Evolutionary conservation across 1,140 invertebrate species (phyloP).

Genomic region (Lordiphosa stackelbergi): DNA sequence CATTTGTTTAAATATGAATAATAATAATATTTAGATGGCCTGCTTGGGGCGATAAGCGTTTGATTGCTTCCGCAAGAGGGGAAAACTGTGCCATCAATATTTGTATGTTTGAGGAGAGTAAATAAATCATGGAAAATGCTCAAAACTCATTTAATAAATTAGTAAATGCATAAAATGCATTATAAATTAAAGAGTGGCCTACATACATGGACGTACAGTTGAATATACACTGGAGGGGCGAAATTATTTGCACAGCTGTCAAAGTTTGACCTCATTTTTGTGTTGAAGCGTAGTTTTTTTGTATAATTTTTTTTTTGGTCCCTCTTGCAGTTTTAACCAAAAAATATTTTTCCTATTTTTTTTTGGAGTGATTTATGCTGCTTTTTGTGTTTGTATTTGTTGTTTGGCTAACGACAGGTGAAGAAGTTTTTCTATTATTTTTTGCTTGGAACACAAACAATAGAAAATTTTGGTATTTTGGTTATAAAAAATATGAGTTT

Average conservation of each 20-base stretch:
- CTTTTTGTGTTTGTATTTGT: constrained; percentile 18
- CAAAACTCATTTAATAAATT: constrained; percentile 71
- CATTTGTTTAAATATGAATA: constrained; percentile 23
- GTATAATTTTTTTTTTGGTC: constrained; percentile 6
- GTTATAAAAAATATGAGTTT: constrained; percentile 21
- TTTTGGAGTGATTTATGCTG: constrained; percentile 68
- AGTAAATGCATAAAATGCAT: constrained; percentile 71
- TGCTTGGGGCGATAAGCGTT: constrained; percentile 37
- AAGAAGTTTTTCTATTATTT: constrained; percentile 18
- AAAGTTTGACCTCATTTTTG: constrained; percentile 67
- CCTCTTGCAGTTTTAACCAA: constrained; percentile 13
- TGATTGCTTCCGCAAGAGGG: constrained; percentile 42
- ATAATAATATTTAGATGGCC: constrained; percentile 45
- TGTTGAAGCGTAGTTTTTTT: constrained; percentile 27
- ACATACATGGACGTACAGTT: constrained; percentile 20
- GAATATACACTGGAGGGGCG: constrained; percentile 16
- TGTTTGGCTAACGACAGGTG: constrained; percentile 50
- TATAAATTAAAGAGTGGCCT: constrained; percentile 52
- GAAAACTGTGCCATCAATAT: constrained; percentile 54
- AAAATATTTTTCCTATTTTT: constrained; percentile 49
- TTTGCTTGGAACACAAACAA: constrained; percentile 16
- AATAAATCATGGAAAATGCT: constrained; percentile 58
- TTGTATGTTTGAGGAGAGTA: constrained; percentile 43
- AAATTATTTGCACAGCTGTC: constrained; percentile 75
- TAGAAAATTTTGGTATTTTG: constrained; percentile 3